Percentiles rank a stretch among this genome's conserved stretches.
These are phyloP conservation scores for Pseudotriccus pelzelni DNA, from an alignment of 2,797 vertebrate genomes.

Conservation along the genomic window DNA sequence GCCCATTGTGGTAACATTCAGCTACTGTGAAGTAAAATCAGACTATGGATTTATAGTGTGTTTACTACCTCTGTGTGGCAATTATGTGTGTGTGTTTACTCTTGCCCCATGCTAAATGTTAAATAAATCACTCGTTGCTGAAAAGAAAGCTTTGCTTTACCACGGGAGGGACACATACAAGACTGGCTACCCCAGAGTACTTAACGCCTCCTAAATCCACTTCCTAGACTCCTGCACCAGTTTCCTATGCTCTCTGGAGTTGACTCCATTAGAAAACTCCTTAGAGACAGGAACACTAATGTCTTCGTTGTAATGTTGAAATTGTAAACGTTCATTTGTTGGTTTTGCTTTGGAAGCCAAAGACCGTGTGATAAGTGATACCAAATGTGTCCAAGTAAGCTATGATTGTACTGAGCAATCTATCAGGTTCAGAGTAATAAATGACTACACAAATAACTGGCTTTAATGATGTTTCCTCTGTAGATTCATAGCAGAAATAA, in stretches of 20 bases:
- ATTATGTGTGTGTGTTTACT: background rate
- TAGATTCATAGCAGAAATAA: slow-evolving; percentile 24
- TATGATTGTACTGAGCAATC: background rate
- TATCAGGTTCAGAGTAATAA: background rate
- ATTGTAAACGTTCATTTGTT: background rate
- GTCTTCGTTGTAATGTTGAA: background rate
- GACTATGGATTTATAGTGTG: background rate
- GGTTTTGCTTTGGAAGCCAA: background rate
- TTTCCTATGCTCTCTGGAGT: background rate
- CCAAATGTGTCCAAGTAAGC: background rate
- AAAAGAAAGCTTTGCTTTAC: background rate
- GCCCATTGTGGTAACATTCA: background rate
- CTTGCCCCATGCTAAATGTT: background rate
- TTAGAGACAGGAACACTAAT: background rate
- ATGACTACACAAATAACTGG: background rate
- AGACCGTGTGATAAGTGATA: background rate
- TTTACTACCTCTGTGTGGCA: background rate
- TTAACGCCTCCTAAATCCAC: background rate
- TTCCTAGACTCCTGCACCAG: background rate
- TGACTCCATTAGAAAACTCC: background rate
- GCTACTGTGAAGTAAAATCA: background rate
- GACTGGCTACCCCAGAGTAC: background rate
- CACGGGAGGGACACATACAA: background rate
- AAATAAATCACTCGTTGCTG: background rate
- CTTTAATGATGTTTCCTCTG: slow-evolving; percentile 20